Conservation (phyloP, 2,797 vertebrate species). For the Crenichthys baileyi region DNA sequence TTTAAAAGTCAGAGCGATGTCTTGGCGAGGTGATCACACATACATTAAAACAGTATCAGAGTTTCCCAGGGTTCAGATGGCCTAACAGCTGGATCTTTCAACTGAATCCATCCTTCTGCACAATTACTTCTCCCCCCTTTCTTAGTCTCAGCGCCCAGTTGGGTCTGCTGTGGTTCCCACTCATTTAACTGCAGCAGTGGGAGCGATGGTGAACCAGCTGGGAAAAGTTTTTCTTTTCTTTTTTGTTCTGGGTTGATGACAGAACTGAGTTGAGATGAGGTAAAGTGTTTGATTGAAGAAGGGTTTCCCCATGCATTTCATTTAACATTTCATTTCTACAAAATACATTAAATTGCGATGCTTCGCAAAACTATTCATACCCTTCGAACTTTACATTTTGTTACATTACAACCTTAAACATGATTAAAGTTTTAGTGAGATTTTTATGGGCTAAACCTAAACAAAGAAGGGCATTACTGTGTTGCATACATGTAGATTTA, state of each 20-base stretch:
- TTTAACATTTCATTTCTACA: constrained; percentile 10
- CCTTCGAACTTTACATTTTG: neutral
- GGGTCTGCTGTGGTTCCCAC: constrained; percentile 68
- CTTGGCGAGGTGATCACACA: constrained; percentile 62
- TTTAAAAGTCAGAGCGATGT: constrained; percentile 72
- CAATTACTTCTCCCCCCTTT: constrained; percentile 52
- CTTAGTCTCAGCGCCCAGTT: constrained; percentile 51
- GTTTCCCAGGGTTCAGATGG: constrained; percentile 87
- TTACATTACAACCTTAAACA: neutral
- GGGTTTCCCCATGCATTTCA: constrained; percentile 13
- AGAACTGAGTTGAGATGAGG: constrained; percentile 46
- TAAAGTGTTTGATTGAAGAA: constrained; percentile 20
- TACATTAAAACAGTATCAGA: constrained; percentile 71
- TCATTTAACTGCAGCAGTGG: constrained; percentile 62
- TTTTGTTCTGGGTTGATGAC: constrained; percentile 40
- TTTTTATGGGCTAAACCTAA: neutral
- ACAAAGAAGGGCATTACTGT: neutral
- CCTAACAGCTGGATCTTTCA: constrained; percentile 86
- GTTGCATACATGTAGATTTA: neutral
- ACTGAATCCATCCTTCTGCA: constrained; percentile 65
- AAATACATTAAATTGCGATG: neutral
- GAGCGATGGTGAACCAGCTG: constrained; percentile 82
- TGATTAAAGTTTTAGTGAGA: neutral
- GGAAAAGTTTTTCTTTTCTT: constrained; percentile 35
- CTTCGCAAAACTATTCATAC: neutral